A percentile compares a stretch with the other conserved stretches of the same genome.
phyloP scores from a whole-genome alignment of 1,140 invertebrate genomes.

The Olivierus martensii region DNA sequence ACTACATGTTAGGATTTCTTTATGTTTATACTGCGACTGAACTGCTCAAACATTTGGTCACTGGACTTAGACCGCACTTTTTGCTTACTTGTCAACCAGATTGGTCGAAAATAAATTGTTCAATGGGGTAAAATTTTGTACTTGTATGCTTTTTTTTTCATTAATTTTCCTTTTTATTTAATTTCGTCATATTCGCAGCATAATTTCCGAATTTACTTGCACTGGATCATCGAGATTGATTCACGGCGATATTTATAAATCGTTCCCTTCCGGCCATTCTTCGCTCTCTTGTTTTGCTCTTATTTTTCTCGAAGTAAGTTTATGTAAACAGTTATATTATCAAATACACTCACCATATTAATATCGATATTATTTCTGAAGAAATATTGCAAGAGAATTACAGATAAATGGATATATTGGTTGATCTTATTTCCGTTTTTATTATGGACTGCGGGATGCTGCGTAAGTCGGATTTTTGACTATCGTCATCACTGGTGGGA shows the following conservation, averaged over 20 bases:
- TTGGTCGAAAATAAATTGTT: constrained; percentile 12
- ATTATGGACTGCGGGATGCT: constrained; percentile 38
- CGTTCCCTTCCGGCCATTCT: constrained; percentile 64
- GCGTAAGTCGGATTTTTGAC: constrained; percentile 72
- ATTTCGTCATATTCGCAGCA: constrained; percentile 34
- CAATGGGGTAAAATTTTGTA: constrained; percentile 3
- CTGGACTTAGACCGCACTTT: constrained; percentile 15
- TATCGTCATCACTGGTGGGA: constrained; percentile 96
- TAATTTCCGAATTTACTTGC: constrained; percentile 45
- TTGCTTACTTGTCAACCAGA: constrained; percentile 12
- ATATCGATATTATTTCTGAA: too few species aligned
- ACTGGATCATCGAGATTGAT: constrained; percentile 30
- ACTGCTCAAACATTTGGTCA: not conserved
- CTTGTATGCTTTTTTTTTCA: not conserved
- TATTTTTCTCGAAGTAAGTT: constrained; percentile 53
- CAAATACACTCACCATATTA: too few species aligned
- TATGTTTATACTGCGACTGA: too few species aligned
- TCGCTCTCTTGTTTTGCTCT: constrained; percentile 49
- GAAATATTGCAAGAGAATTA: too few species aligned
- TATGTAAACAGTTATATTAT: not conserved
- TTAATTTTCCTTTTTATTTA: constrained; percentile 24
- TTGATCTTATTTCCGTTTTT: too few species aligned
- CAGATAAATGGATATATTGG: too few species aligned
- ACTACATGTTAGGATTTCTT: too few species aligned
- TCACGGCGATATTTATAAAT: constrained; percentile 49